Evolutionary conservation across 2,888 invertebrate species (phyloP).

Genomic region (Bellardia bayeri): DNA sequence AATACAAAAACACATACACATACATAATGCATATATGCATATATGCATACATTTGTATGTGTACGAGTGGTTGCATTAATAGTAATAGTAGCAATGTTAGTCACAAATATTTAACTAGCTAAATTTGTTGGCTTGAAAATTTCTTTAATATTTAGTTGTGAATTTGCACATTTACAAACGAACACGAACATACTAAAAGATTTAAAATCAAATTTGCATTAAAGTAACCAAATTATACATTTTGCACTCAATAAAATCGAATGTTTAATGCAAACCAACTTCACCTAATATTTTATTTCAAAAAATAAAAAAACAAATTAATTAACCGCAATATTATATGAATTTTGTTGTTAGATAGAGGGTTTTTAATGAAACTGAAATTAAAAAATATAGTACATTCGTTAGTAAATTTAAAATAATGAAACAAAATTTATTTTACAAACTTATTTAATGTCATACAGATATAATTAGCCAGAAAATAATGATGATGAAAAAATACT

Average conservation of each 20-base stretch:
- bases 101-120: background rate
- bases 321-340: slow-evolving; percentile 25
- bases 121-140: background rate
- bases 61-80: background rate
- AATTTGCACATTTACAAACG: background rate
- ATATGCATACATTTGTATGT: background rate
- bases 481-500: too few species aligned
- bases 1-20: background rate
- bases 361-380: background rate
- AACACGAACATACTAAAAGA: slow-evolving; percentile 22
- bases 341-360: too few species aligned
- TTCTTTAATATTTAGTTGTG: background rate
- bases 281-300: background rate
- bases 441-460: too few species aligned
- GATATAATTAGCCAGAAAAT: too few species aligned
- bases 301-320: slow-evolving; percentile 4
- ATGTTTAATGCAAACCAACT: slow-evolving; percentile 7
- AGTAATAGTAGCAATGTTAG: background rate
- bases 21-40: too few species aligned
- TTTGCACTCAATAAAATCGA: slow-evolving; percentile 35
- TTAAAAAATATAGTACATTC: background rate
- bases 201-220: slow-evolving; percentile 7
- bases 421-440: background rate
- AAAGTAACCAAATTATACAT: slow-evolving; percentile 9
- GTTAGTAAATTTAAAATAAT: background rate